Base-by-base conservation (phyloP, 30 jellyfish, hydroid and myxozoan species). In the Aurelia aurita complex sp. Pacific region DNA sequence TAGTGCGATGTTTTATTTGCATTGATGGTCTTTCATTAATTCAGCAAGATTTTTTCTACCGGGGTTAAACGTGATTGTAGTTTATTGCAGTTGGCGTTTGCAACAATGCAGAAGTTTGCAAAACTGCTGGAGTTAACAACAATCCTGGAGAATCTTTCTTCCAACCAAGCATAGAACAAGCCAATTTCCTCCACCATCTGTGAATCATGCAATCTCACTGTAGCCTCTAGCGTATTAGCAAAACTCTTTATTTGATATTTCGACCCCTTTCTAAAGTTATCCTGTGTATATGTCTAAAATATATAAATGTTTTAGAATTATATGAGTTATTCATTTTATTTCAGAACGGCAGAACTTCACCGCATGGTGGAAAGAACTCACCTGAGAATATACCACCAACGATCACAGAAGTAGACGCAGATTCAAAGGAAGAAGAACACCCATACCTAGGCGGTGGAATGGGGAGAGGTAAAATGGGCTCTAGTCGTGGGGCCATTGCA, bases 381-480 rank as follows among this genome's bases (percentile, higher is more conserved):
- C 98, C 97, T 18, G 98, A 94, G n/a, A 86, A 86, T 32, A 80
- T 94, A 29, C 98, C 98, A 59, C 96, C 92, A 34, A 88, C 97
- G 42, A 94, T 94, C 18, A 72, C 90, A 15, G 98, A 88, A 80
- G 97, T 77, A 38, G 98, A 88, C n/a, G 83, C 86, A 53, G 98
- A 94, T 19, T 40, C 72, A 16, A 57, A 57, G 55, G 96, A 90
- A 32, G 91, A 86, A 32, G 85, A 32, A 43, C 81, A 51, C 52
- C 74, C 84, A 9, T 71, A 70, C 63, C 88, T 82, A 62, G 92
- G 96, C 23, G 96, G 94, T 57, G 91, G 96, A 29, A 66, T 51
- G 68, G 91, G 94, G 10, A 76, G 97, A 0, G 94, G 97, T 11
- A 79, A 76, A 76, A 80, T 81, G 72, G 88, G 90, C 16, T 55